Conservation (phyloP, 2,797 vertebrate species). For the Leucoraja ocellata region DNA sequence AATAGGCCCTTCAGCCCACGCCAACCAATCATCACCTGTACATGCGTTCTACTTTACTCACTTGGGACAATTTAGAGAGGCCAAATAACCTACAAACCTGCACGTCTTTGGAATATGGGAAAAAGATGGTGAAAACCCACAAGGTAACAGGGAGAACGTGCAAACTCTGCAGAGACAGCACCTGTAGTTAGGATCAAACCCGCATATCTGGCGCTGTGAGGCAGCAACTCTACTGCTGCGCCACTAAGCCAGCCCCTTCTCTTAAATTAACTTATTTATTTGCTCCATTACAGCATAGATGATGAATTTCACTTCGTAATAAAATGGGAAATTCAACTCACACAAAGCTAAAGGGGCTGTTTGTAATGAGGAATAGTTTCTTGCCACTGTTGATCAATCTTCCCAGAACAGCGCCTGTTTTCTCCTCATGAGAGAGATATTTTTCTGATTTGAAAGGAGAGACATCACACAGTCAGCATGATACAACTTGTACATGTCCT, state of each 20-base stretch:
- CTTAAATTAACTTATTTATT: neutral
- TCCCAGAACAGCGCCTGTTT: slow-evolving; percentile 84
- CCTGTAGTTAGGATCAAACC: too few species aligned
- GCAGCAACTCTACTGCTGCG: neutral
- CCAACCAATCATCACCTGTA: too few species aligned
- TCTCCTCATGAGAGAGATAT: slow-evolving; percentile 89
- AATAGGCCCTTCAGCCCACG: too few species aligned
- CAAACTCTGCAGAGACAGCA: too few species aligned
- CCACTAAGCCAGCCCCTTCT: neutral
- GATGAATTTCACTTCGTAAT: neutral
- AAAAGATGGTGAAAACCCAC: too few species aligned
- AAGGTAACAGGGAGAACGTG: too few species aligned
- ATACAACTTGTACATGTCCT: neutral
- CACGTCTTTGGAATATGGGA: too few species aligned
- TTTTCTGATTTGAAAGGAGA: slow-evolving; percentile 62
- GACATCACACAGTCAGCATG: neutral
- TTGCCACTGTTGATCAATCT: slow-evolving; percentile 85
- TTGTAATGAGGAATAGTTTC: slow-evolving; percentile 99
- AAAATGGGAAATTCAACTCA: slow-evolving; percentile 57
- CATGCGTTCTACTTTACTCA: too few species aligned
- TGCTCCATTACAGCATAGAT: neutral
- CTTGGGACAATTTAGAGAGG: too few species aligned
- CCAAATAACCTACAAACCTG: too few species aligned
- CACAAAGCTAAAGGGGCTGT: slow-evolving; percentile 97
- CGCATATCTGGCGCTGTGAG: too few species aligned